Evolutionary conservation across 2,113 vertebrate species (phyloP), one percentile per base, ranked within the genome.

Genomic region (Indicator indicator): DNA sequence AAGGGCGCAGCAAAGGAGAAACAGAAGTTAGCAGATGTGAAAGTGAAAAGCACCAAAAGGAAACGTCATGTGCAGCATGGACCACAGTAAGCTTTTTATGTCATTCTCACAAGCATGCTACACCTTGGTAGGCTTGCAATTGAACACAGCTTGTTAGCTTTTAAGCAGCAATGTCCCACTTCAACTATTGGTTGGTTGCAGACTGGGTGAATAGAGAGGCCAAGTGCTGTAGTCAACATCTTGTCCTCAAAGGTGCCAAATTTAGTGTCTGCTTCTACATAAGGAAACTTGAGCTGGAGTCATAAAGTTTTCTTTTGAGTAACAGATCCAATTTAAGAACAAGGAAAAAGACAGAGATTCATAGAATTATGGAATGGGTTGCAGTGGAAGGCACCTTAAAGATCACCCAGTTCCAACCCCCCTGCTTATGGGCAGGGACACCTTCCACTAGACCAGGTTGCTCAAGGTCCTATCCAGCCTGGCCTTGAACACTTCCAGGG

Each of bases 61-160:
- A 94, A 87, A 20, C 19, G 0, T 33, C 54, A 24, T 2, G 6
- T 1, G 3, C 58, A 30, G 3, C 56, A 1, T 46, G n/a, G 4
- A 52, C 42, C 26, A 40, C 40, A 68, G 96, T 97, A 96, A 91
- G 95, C 20, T 70, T 89, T 95, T 59, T 36, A 38, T 32, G 19
- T 60, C 19, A 64, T 93, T 85, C n/a, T 88, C 91, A 55, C 20
- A 48, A 73, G 21, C 58, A 5, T 28, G 19, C 21, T 79, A 5
- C 56, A 72, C 48, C 23, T 62, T 74, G 65, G 23, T 68, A 65
- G 71, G 9, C 50, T 52, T 52, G 23, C 70, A 74, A 83, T 58
- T 16, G 38, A 88, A 74, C 30, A 28, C 2, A 11, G 17, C 13
- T 62, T 75, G 44, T 65, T 64, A 69, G 1, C 30, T 58, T 92